These are phyloP conservation scores for Caenorhabditis sp. DNA, from an alignment of 2,888 invertebrate species.

Conservation along the genomic window DNA sequence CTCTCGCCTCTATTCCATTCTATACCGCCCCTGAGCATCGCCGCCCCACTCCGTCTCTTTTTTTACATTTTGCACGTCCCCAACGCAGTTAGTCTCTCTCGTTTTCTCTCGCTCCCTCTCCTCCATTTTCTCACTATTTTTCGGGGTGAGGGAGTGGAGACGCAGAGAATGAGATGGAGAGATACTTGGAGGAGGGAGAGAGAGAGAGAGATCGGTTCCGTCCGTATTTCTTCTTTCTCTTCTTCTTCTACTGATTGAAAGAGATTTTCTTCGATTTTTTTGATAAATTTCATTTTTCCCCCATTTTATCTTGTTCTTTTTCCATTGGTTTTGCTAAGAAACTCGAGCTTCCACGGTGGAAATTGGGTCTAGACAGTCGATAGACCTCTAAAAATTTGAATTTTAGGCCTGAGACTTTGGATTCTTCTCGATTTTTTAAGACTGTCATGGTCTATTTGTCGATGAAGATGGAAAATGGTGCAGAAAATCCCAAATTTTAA, in stretches of 20 bases:
- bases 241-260: not conserved
- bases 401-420: too few species aligned
- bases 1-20: too few species aligned
- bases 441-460: too few species aligned
- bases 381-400: too few species aligned
- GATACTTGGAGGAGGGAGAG: not conserved
- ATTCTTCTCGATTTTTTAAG: too few species aligned
- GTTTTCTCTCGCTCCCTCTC: not conserved
- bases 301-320: too few species aligned
- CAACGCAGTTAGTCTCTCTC: not conserved
- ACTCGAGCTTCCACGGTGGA: too few species aligned
- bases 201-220: not conserved
- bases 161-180: conserved; percentile 6
- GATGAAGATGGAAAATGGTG: too few species aligned
- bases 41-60: not conserved
- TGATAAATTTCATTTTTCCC: not conserved
- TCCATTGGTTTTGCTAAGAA: too few species aligned
- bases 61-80: conserved; percentile 18
- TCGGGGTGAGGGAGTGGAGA: not conserved
- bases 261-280: not conserved
- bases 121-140: not conserved
- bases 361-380: too few species aligned
- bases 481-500: too few species aligned
- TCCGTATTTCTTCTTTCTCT: not conserved
- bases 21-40: conserved; percentile 7